A percentile compares a stretch with the other conserved stretches of the same genome.
These are phyloP conservation scores for Drosophila algonquin DNA, from an alignment of 2,888 invertebrate species.

Conservation along the genomic window DNA sequence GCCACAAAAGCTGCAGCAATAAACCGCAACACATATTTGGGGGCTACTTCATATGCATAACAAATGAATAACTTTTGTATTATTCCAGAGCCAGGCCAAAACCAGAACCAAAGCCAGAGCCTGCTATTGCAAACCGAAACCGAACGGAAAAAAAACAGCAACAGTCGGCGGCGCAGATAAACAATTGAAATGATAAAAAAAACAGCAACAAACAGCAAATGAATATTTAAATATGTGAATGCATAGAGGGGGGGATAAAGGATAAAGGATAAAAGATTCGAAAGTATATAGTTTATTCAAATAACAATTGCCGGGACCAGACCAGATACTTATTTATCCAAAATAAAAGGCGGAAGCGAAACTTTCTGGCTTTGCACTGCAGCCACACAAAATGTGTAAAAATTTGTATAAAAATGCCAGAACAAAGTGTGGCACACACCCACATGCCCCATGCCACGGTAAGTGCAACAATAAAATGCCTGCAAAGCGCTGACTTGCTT, in stretches of 20 bases:
- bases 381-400: conserved; percentile 53
- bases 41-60: conserved; percentile 75
- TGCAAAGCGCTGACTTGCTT: conserved; percentile 53
- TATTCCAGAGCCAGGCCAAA: conserved; percentile 24
- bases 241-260: conserved; percentile 4
- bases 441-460: conserved; percentile 32
- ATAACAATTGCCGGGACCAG: conserved; percentile 59
- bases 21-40: conserved; percentile 49
- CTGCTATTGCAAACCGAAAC: conserved; percentile 11
- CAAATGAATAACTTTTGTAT: conserved; percentile 73
- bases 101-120: conserved; percentile 6
- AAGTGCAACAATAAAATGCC: conserved; percentile 68
- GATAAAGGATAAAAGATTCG: conserved; percentile 55
- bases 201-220: conserved; percentile 27
- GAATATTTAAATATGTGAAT: conserved; percentile 46
- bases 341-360: conserved; percentile 46
- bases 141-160: conserved; percentile 11
- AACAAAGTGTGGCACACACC: conserved; percentile 60
- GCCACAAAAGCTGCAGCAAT: conserved; percentile 30
- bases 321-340: conserved; percentile 71
- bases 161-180: conserved; percentile 41
- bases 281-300: conserved; percentile 49
- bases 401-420: conserved; percentile 67
- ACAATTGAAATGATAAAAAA: conserved; percentile 68
- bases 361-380: conserved; percentile 58